Percentiles rank a stretch among this genome's conserved stretches.
phyloP scores from a whole-genome alignment of 2,888 invertebrate genomes.

The Meteorus colon region DNA sequence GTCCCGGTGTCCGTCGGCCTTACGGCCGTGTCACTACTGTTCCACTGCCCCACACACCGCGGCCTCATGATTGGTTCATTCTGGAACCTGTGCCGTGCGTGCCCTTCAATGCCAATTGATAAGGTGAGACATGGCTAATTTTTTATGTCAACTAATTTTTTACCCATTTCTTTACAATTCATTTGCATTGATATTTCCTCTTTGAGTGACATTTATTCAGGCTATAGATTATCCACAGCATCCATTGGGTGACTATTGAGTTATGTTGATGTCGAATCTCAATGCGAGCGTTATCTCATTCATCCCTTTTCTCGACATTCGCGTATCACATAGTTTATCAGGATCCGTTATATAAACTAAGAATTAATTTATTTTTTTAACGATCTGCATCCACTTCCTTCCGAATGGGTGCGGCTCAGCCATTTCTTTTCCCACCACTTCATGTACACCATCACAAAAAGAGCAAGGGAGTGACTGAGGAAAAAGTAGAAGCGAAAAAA shows the following conservation, averaged over 20 bases:
- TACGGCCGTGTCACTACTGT: constrained; percentile 66
- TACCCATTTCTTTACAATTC: background rate
- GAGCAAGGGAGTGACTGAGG: background rate
- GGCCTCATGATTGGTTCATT: constrained; percentile 95
- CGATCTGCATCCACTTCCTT: background rate
- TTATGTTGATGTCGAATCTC: background rate
- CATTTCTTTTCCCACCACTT: constrained; percentile 39
- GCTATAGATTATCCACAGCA: too few relatives aligned
- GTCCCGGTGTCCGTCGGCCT: constrained; percentile 57
- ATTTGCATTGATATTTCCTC: too few relatives aligned
- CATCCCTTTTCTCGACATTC: background rate
- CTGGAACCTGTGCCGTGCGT: constrained; percentile 97
- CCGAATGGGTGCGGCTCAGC: constrained; percentile 44
- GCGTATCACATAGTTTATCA: background rate
- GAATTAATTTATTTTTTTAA: background rate
- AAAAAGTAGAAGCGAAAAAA: background rate
- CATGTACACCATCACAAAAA: constrained; percentile 20
- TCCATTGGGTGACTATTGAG: background rate
- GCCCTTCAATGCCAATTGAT: constrained; percentile 97
- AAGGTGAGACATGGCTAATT: constrained; percentile 80
- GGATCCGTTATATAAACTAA: background rate
- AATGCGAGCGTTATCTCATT: background rate
- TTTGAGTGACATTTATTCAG: too few relatives aligned
- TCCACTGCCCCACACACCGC: constrained; percentile 70
- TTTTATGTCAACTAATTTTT: background rate